A percentile compares a stretch with the other conserved stretches of the same genome.
phyloP scores from a whole-genome alignment of 1,140 invertebrate genomes.

The Gonioctena quinquepunctata region DNA sequence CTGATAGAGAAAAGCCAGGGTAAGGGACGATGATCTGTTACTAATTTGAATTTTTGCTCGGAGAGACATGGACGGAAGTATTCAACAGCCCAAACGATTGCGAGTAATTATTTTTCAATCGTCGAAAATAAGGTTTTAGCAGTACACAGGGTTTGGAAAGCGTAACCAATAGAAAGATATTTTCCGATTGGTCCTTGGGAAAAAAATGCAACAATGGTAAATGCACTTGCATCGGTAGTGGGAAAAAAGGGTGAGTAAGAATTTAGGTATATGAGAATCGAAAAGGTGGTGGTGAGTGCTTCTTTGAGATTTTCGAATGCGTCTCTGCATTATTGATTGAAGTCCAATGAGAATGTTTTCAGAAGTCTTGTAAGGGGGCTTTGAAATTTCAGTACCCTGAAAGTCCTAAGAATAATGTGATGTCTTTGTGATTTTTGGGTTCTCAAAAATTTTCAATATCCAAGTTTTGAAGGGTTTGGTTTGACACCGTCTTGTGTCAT shows the following conservation, averaged over 20 bases:
- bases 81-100: conserved; percentile 31
- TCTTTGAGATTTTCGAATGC: background rate
- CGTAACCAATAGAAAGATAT: conserved; percentile 11
- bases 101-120: conserved; percentile 20
- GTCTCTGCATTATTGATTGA: background rate
- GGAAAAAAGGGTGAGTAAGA: conserved; percentile 50
- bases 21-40: conserved; percentile 33
- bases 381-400: conserved; percentile 18
- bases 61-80: conserved; percentile 38
- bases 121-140: too few species aligned
- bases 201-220: conserved; percentile 49
- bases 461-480: background rate
- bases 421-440: background rate
- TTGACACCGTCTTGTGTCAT: too few species aligned
- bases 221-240: conserved; percentile 50
- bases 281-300: conserved; percentile 38
- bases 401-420: too few species aligned
- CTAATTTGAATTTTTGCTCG: conserved; percentile 31
- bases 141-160: too few species aligned
- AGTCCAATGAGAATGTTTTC: background rate
- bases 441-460: conserved; percentile 14
- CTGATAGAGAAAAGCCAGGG: conserved; percentile 52
- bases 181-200: conserved; percentile 11
- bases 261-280: too few species aligned
- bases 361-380: conserved; percentile 8